Evolutionary conservation across 1,140 invertebrate genomes (phyloP).

Genomic region (Drosophila kikkawai): DNA sequence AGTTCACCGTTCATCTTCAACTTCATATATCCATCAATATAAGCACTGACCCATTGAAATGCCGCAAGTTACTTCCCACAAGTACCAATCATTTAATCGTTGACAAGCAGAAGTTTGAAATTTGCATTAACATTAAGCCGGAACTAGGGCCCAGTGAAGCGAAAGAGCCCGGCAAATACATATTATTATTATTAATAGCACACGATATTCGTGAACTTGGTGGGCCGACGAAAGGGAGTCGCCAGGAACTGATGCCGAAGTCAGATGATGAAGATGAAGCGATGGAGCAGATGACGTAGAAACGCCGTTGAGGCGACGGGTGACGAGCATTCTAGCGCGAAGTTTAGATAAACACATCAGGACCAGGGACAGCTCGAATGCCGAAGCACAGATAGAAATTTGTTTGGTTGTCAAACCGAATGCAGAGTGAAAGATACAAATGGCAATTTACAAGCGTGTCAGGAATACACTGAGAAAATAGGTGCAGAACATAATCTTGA

Average conservation of each 20-base stretch:
- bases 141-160: slow-evolving; percentile 70
- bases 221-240: slow-evolving; percentile 10
- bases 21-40: not conserved
- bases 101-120: slow-evolving; percentile 57
- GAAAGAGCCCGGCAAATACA: slow-evolving; percentile 46
- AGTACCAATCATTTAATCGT: slow-evolving; percentile 17
- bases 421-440: slow-evolving; percentile 66
- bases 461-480: slow-evolving; percentile 22
- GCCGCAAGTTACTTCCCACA: not conserved
- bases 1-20: not conserved
- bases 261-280: slow-evolving; percentile 67
- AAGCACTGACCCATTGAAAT: slow-evolving; percentile 15
- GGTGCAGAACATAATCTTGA: not conserved
- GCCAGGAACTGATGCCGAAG: slow-evolving; percentile 21
- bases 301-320: slow-evolving; percentile 46
- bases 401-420: slow-evolving; percentile 70
- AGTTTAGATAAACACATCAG: slow-evolving; percentile 75
- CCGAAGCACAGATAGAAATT: slow-evolving; percentile 62
- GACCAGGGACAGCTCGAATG: slow-evolving; percentile 42
- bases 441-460: slow-evolving; percentile 71
- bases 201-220: slow-evolving; percentile 43
- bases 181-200: slow-evolving; percentile 61
- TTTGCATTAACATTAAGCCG: slow-evolving; percentile 72
- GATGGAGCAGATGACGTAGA: slow-evolving; percentile 61
- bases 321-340: slow-evolving; percentile 79